Percentiles rank a stretch among this genome's conserved stretches.
These are phyloP conservation scores for Raja brachyura DNA, from an alignment of 2,113 vertebrate species.

Conservation along the genomic window DNA sequence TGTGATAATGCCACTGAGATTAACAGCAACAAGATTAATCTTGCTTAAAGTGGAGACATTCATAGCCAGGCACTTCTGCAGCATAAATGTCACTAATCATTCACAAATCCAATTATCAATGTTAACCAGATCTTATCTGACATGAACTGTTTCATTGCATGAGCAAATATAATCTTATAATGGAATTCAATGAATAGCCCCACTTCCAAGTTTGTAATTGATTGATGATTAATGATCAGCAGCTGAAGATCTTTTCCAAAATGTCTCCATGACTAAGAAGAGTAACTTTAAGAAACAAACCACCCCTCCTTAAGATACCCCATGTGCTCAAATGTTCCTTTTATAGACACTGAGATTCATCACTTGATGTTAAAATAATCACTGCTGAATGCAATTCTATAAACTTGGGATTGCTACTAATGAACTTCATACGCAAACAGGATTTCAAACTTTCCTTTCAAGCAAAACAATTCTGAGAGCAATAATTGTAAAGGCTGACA, in stretches of 20 bases:
- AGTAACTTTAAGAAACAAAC: neutral
- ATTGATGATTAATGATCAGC: neutral
- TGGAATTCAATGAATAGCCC: neutral
- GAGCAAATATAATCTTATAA: too few relatives aligned
- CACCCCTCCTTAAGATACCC: neutral
- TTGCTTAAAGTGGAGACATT: neutral
- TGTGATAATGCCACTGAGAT: neutral
- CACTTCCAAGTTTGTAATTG: neutral
- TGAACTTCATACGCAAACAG: neutral
- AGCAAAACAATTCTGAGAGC: neutral
- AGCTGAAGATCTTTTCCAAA: neutral
- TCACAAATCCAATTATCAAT: neutral
- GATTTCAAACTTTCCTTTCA: neutral
- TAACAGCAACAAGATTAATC: neutral
- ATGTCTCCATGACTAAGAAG: neutral
- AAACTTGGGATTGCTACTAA: neutral
- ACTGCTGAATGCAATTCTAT: neutral
- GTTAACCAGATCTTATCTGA: neutral
- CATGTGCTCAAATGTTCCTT: neutral
- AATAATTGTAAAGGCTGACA: neutral
- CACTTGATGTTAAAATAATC: neutral
- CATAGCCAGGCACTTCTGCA: neutral
- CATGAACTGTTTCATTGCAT: too few relatives aligned
- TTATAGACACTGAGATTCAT: neutral
- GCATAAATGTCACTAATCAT: neutral